A percentile compares a stretch with the other conserved stretches of the same genome.
phyloP scores from a whole-genome alignment of 2,888 invertebrate species.

The Brachypalpus laphriformis region DNA sequence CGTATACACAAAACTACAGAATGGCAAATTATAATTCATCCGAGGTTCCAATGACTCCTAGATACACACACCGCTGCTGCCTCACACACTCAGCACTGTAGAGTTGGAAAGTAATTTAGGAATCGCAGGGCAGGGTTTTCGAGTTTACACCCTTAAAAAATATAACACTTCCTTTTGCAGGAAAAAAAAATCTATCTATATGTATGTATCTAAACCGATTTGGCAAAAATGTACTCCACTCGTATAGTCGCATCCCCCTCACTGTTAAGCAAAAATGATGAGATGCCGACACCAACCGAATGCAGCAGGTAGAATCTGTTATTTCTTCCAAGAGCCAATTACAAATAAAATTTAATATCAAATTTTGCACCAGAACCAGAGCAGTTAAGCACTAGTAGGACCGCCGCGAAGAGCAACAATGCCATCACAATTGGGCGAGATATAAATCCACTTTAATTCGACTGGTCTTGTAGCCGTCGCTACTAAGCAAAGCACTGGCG shows the following conservation, averaged over 20 bases:
- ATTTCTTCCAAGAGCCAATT: conserved; percentile 23
- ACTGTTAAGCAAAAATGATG: conserved; percentile 18
- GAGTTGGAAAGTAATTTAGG: conserved; percentile 44
- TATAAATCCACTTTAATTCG: conserved; percentile 63
- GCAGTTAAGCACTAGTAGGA: conserved; percentile 27
- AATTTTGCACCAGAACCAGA: conserved; percentile 62
- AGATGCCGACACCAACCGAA: conserved; percentile 42
- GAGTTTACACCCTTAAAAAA: conserved; percentile 69
- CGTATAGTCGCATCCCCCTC: not conserved
- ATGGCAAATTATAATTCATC: conserved; percentile 51
- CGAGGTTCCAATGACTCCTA: conserved; percentile 48
- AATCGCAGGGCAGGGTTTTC: conserved; percentile 66
- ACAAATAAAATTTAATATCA: conserved; percentile 33
- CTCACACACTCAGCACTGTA: conserved; percentile 35
- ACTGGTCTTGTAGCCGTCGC: conserved; percentile 66
- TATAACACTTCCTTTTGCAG: conserved; percentile 63
- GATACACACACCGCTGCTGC: conserved; percentile 58
- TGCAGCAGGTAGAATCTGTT: conserved; percentile 35
- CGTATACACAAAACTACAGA: not conserved
- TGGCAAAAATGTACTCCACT: conserved; percentile 5
- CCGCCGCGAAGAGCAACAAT: conserved; percentile 68
- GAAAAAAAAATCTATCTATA: conserved; percentile 26
- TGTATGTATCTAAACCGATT: conserved; percentile 32
- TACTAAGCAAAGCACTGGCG: conserved; percentile 51
- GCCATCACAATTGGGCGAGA: conserved; percentile 63